These are phyloP conservation scores for Asarcornis scutulata DNA, from an alignment of 2,113 vertebrate species.

Conservation along the genomic window DNA sequence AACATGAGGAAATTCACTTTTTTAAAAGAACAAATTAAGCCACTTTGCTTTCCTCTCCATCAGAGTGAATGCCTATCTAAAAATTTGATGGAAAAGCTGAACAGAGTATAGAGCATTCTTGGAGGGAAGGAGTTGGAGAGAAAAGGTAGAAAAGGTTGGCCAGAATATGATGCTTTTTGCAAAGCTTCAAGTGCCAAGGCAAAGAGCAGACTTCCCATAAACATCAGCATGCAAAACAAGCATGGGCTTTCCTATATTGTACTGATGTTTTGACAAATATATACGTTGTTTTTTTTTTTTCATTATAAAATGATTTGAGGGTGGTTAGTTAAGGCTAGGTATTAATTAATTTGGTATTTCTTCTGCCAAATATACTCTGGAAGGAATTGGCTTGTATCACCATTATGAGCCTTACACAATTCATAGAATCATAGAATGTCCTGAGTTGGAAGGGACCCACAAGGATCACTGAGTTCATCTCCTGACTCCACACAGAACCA, in stretches of 20 bases:
- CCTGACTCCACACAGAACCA: too few relatives aligned
- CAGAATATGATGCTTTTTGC: background rate
- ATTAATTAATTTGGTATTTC: background rate
- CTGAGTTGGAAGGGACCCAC: too few relatives aligned
- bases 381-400: background rate
- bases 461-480: too few relatives aligned
- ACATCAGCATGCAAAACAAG: background rate
- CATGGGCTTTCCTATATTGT: background rate
- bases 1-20: background rate
- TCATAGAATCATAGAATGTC: too few relatives aligned
- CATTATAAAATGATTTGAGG: background rate
- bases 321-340: background rate
- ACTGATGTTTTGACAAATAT: background rate
- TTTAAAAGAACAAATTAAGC: conserved; percentile 33
- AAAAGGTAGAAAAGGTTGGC: background rate
- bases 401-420: background rate
- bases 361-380: rapidly evolving
- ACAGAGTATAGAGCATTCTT: background rate
- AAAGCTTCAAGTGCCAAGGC: background rate
- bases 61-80: background rate
- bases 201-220: background rate
- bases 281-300: background rate
- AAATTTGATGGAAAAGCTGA: background rate
- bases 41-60: background rate
- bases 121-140: background rate